phyloP scores from a whole-genome alignment of 2,797 vertebrate species.

The Melanotaenia maccullochi region DNA sequence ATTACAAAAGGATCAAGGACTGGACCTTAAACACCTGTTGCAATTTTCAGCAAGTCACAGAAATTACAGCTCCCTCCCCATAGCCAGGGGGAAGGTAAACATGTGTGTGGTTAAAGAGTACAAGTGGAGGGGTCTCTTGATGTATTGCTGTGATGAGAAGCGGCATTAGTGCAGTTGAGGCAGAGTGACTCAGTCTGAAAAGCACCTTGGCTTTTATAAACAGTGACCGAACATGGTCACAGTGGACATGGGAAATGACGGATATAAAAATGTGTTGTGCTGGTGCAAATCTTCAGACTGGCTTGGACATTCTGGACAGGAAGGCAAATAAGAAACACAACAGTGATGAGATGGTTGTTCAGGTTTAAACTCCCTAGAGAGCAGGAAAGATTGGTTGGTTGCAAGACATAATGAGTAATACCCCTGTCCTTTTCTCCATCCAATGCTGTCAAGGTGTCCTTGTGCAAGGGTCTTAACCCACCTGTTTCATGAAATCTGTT shows the following conservation, averaged over 20 bases:
- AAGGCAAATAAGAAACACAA: conserved; percentile 22
- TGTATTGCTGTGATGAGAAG: conserved; percentile 13
- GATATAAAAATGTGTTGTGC: conserved; percentile 10
- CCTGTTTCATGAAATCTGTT: conserved; percentile 40
- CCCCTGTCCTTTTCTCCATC: conserved; percentile 19
- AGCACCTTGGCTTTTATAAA: conserved; percentile 22
- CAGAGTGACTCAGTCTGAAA: neutral
- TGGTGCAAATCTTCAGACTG: conserved; percentile 1
- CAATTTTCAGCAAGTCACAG: conserved; percentile 13
- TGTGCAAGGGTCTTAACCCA: conserved; percentile 47
- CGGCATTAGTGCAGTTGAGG: neutral
- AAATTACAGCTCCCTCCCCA: conserved; percentile 2
- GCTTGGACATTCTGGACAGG: conserved; percentile 1
- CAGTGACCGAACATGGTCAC: neutral
- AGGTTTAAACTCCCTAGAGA: conserved; percentile 37
- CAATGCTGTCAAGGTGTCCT: conserved; percentile 64
- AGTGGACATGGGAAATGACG: conserved; percentile 3
- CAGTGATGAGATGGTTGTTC: conserved; percentile 35
- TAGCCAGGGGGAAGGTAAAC: conserved; percentile 12
- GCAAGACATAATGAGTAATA: conserved; percentile 59
- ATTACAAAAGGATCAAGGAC: conserved; percentile 21
- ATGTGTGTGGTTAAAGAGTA: conserved; percentile 25
- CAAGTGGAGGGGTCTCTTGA: conserved; percentile 3
- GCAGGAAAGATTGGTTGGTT: conserved; percentile 44
- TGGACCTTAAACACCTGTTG: conserved; percentile 39